Base-by-base conservation (phyloP, 2,888 invertebrate genomes). In the Imbricaverruca yamaguchii region DNA sequence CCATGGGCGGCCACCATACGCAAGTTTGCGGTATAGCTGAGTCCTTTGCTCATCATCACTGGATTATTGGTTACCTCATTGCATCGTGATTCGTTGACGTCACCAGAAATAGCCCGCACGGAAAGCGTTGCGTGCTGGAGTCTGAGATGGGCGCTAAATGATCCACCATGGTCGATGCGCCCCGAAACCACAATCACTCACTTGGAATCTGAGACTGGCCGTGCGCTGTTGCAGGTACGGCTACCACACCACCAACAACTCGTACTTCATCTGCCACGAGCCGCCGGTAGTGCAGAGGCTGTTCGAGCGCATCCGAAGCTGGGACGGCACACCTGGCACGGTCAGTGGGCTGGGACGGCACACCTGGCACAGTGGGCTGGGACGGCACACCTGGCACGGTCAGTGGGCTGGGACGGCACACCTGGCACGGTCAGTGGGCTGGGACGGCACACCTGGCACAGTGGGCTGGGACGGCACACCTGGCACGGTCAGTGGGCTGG, bases 231-330 rank as follows among this genome's bases (percentile, higher is more conserved):
- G 67, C 84, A 92, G 91, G 82, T 98, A 95, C 87, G 99, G 99
- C 0, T 93, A 92, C 87, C 98, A 99, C 88, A 90, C 94, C 57
- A 92, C 93, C 12, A 90, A 92, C 83, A 96, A 95, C 88, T 94
- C 95, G 0, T 99, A 99, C 88, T 96, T 92, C 88, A 90, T 96
- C 83, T 96, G 96, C 87, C 90, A 94, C 85, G 93, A 97, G 55
- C 90, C 91, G 0, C 87, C 88, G 2, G 89, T 89, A 15, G 93
- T 94, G 81, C 90, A 90, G 84, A 87, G 87, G 81, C 94, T 98
- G 86, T 98, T 98, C 87, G 89, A 93, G 12, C 89, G 93, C 81
- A 90, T 98, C 59, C 90, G 98, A 83, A 94, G 93, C 87, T 94
- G 90, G 84, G 88, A 90, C 63, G 91, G 90, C 6, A 87, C 89